Evolutionary conservation across 2,888 invertebrate species (phyloP).

Genomic region (Synergus itoensis): DNA sequence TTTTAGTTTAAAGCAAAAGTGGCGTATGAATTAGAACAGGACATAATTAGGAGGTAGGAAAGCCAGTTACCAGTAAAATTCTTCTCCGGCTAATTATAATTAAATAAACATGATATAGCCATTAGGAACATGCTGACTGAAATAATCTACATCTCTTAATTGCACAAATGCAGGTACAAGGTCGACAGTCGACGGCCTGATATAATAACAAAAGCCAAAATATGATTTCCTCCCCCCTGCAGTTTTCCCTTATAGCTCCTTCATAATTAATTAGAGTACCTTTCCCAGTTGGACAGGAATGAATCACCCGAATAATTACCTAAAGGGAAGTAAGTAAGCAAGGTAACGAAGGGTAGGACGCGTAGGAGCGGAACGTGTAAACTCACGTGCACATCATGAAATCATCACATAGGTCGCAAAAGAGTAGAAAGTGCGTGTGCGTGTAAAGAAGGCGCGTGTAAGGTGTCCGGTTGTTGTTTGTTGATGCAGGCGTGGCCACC

Average conservation of each 20-base stretch:
- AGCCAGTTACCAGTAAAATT: too few relatives aligned
- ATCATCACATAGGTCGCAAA: conserved; percentile 3
- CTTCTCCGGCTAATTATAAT: background rate
- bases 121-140: background rate
- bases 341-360: conserved; percentile 11
- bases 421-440: background rate
- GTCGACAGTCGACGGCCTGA: too few relatives aligned
- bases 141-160: background rate
- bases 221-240: background rate
- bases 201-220: background rate
- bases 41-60: too few relatives aligned
- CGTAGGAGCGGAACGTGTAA: conserved; percentile 40
- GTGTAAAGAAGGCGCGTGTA: conserved; percentile 47
- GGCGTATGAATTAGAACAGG: too few relatives aligned
- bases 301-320: conserved; percentile 2
- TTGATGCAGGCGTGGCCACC: conserved; percentile 64
- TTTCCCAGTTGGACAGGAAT: background rate
- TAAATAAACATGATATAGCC: background rate
- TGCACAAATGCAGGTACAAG: background rate
- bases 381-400: conserved; percentile 37
- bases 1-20: too few relatives aligned
- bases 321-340: conserved; percentile 38
- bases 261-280: conserved; percentile 8
- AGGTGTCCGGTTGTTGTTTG: conserved; percentile 59
- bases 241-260: background rate